These are phyloP conservation scores for Carcharodon carcharias DNA, from an alignment of 2,797 vertebrate genomes.

Conservation along the genomic window DNA sequence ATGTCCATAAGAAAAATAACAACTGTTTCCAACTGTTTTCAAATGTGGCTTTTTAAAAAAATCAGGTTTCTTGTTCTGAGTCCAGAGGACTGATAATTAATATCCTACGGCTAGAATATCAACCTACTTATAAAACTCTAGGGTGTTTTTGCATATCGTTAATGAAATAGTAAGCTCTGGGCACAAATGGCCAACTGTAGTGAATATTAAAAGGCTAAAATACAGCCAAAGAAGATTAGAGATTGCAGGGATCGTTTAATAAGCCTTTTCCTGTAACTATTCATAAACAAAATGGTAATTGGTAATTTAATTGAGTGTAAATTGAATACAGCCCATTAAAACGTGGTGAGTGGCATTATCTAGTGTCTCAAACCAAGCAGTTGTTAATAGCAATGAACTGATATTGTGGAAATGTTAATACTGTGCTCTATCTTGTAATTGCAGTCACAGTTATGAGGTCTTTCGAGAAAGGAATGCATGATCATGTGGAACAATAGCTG, in stretches of 20 bases:
- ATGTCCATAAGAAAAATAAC: background rate
- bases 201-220: background rate
- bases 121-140: background rate
- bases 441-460: background rate
- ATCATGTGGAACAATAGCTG: background rate
- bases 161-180: background rate
- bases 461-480: background rate
- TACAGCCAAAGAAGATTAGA: background rate
- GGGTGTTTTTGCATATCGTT: background rate
- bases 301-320: slow-evolving; percentile 21
- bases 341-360: slow-evolving; percentile 9
- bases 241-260: slow-evolving; percentile 1
- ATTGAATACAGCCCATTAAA: slow-evolving; percentile 3
- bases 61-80: background rate
- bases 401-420: slow-evolving; percentile 2
- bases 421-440: background rate
- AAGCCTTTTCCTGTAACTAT: background rate
- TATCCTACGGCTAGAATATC: background rate
- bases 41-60: background rate
- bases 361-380: background rate
- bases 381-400: slow-evolving; percentile 23
- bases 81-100: background rate
- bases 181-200: background rate
- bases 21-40: no score
- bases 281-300: slow-evolving; percentile 13